Percentiles rank a stretch among this genome's conserved stretches.
Evolutionary conservation across 2,113 vertebrate species (phyloP).

Genomic region (Plestiodon gilberti): DNA sequence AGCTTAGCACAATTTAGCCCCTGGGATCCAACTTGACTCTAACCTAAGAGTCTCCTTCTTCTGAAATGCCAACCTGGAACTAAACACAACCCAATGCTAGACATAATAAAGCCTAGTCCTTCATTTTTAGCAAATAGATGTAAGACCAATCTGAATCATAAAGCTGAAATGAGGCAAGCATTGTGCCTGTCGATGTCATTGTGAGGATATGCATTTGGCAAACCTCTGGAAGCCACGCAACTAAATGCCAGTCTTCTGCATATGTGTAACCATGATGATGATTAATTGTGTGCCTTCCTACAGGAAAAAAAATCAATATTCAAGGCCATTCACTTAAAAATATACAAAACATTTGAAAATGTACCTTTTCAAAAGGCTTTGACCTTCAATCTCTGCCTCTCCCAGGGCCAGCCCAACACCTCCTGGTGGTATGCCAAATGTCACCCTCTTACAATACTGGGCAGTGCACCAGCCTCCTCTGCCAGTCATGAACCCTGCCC

Average conservation of each 20-base stretch:
- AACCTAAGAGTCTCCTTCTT: constrained; percentile 5
- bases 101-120: background rate
- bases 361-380: background rate
- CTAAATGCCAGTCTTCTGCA: background rate
- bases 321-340: background rate
- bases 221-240: background rate
- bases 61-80: background rate
- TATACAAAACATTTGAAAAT: background rate
- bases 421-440: too few species aligned
- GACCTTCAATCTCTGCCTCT: too few species aligned
- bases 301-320: background rate
- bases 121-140: background rate
- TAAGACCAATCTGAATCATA: background rate
- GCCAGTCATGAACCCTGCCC: too few species aligned
- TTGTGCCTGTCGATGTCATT: background rate
- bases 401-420: too few species aligned
- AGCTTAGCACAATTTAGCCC: background rate
- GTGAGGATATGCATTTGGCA: background rate
- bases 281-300: background rate
- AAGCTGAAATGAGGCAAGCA: background rate
- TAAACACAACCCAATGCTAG: background rate
- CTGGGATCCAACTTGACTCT: background rate
- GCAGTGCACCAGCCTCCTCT: too few species aligned
- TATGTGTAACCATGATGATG: background rate
- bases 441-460: too few species aligned